Evolutionary conservation across 1,140 invertebrate species (phyloP), one percentile per base, ranked within the genome.

Genomic region (Leptonema lineaticorne): DNA sequence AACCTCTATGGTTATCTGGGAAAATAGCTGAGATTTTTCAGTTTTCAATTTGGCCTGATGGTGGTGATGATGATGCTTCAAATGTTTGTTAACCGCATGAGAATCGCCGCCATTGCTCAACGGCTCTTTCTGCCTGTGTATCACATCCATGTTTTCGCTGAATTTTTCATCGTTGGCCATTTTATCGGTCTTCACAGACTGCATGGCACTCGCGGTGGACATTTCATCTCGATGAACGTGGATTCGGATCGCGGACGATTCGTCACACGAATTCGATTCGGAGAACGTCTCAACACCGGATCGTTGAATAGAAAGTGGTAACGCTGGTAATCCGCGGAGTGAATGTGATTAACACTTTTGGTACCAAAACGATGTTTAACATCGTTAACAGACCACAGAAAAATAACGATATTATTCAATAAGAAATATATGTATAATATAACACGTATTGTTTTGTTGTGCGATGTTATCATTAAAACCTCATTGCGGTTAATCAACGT

Each of bases 1-100:
- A n/a, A 64, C 62, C 50, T 64, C 24, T n/a, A 64, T 64, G 1
- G 62, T 64, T 46, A 64, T 64, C 20, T 64, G 62, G 16, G 62
- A 64, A 18, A 64, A 64, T n/a, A 64, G 27, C n/a, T 22, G 11
- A 1, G 62, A 50, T 18, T 53, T 53, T 53, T 53, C 50, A 5
- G 50, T 53, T 11, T 53, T 53, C 20, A 53, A 24, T 22, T 59
- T 59, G 27, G 28, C 2, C 14, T 59, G 57, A 16, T 59, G 57
- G n/a, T 59, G 57, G 14, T 59, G 30, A 14, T 20, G 8, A 18
- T 59, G 28, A n/a, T n/a, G n/a, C n/a, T n/a, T n/a, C n/a, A n/a
- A n/a, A n/a, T n/a, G n/a, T n/a, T n/a, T n/a, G 3, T 59, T 37
- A 14, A 16, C 16, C 24, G 57, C 50, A 20, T 26, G 3, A 1